phyloP scores from a whole-genome alignment of 2,113 vertebrate species.

The Pyxicephalus adspersus region DNA sequence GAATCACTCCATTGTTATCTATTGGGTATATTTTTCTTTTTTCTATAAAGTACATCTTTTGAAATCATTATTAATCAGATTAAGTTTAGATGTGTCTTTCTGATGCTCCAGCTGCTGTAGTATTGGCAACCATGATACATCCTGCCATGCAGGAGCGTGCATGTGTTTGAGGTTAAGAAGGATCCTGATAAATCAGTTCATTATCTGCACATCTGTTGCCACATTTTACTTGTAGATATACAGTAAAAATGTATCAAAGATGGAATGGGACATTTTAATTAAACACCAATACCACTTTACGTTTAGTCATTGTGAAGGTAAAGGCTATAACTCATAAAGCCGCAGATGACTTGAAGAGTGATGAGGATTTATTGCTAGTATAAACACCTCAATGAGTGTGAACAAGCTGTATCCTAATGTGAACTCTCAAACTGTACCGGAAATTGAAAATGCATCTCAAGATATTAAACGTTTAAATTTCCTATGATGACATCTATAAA shows the following conservation, averaged over 20 bases:
- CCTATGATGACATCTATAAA: too few relatives aligned
- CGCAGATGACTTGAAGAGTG: background rate
- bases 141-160: background rate
- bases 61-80: constrained; percentile 33
- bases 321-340: background rate
- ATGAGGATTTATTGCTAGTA: background rate
- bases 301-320: background rate
- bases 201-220: constrained; percentile 44
- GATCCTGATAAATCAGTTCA: constrained; percentile 36
- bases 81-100: constrained; percentile 5
- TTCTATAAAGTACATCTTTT: background rate
- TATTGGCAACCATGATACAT: constrained; percentile 29
- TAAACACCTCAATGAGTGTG: background rate
- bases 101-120: constrained; percentile 24
- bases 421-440: background rate
- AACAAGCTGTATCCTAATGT: constrained; percentile 10
- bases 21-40: background rate
- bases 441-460: constrained; percentile 5
- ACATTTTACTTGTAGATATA: constrained; percentile 22
- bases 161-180: constrained; percentile 17
- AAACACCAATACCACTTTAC: constrained; percentile 17
- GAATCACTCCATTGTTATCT: background rate
- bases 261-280: constrained; percentile 28
- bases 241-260: constrained; percentile 4
- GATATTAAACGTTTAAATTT: background rate